Evolutionary conservation across 2,797 vertebrate genomes (phyloP), one percentile per base, ranked within the genome.

Genomic region (Sebastes cheni): DNA sequence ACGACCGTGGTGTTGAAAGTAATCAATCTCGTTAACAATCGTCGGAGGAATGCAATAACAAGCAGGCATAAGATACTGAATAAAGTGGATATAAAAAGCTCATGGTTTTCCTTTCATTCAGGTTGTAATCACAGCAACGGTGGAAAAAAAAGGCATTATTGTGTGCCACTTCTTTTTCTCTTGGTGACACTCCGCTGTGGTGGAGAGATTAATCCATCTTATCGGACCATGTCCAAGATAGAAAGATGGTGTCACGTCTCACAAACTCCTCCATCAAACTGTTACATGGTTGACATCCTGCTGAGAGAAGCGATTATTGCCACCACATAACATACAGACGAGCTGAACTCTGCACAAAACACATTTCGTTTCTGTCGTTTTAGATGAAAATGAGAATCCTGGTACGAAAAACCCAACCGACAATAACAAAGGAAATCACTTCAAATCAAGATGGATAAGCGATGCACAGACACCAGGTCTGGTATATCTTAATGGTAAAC

Each of bases 231-330:
- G 80, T 83, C 81, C 52, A 4, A 79, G 59, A 83, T 46, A 77
- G 75, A 76, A 76, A 65, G 75, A 80, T 71, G 18, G 69, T 61
- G 74, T 84, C 77, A 81, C 67, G 58, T 84, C 36, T 80, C 58
- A 85, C 61, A 81, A 86, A 83, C 56, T 70, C 67, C 72, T 87
- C 55, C 67, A 86, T 83, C 71, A 82, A 13, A 25, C 27, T 79
- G 52, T 75, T 67, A 29, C 59, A 85, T 25, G 69, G 34, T 67
- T 68, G 79, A 64, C 67, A 61, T 82, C 65, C 70, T 70, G 34
- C 73, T 79, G 77, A 39, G 50, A 74, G 66, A 76, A 81, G 71
- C 22, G 50, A 81, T 83, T 80, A 75, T 52, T 68, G 69, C 52
- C 52, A 18, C 50, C 42, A 60, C 55, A 55, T 27, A 62, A 70